Conservation (phyloP, 1,140 invertebrate species). For the Euborellia annulipes region DNA sequence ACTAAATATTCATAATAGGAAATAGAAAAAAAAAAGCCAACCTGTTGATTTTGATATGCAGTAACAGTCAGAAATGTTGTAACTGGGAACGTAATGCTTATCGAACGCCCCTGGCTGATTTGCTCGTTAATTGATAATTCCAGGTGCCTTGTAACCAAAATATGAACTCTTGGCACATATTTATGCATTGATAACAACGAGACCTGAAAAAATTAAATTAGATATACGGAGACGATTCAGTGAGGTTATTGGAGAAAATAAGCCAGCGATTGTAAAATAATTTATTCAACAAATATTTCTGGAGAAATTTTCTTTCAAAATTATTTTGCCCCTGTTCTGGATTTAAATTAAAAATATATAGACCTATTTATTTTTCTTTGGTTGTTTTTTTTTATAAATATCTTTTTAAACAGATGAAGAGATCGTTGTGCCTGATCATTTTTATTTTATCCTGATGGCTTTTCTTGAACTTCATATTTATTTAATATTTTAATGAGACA, state of each 20-base stretch:
- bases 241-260: neutral
- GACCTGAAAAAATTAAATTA: slow-evolving; percentile 23
- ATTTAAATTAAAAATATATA: neutral
- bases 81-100: slow-evolving; percentile 34
- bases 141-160: slow-evolving; percentile 15
- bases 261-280: neutral
- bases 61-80: slow-evolving; percentile 42
- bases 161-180: slow-evolving; percentile 34
- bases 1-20: too few relatives aligned
- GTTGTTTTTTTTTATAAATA: too few relatives aligned
- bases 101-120: slow-evolving; percentile 14
- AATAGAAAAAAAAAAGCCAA: too few relatives aligned
- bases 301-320: neutral
- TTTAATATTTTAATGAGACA: too few relatives aligned
- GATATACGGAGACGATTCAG: neutral
- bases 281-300: neutral
- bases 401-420: too few relatives aligned
- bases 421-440: too few relatives aligned
- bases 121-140: slow-evolving; percentile 19
- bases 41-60: slow-evolving; percentile 43
- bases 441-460: too few relatives aligned
- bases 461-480: too few relatives aligned
- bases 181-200: slow-evolving; percentile 39
- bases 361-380: neutral
- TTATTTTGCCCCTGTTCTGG: neutral